Evolutionary conservation across 2,888 invertebrate species (phyloP), one percentile per base, ranked within the genome.

Genomic region (Leuctra nigra): DNA sequence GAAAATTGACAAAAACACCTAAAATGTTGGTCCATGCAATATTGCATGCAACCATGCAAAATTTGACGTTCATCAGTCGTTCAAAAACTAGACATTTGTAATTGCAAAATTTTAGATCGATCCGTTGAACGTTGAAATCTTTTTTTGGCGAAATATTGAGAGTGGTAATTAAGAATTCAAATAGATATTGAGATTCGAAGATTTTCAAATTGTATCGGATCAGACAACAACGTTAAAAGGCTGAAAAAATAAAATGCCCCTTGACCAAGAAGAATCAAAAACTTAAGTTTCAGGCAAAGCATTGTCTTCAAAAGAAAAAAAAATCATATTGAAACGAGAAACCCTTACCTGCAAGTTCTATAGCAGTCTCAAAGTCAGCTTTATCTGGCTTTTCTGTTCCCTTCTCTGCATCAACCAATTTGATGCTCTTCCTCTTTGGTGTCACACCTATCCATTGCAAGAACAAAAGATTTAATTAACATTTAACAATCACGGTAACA

Each of bases 301-400:
- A 29, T 7, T 29, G 11, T 6, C 6, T 29, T 29, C 29, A 29
- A 7, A 29, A 7, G 29, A n/a, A n/a, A n/a, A n/a, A n/a, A n/a
- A n/a, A n/a, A n/a, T n/a, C n/a, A n/a, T n/a, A 29, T 29, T 29
- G 7, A 29, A 7, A 29, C 11, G 29, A 29, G 29, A n/a, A 29
- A 29, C 23, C 13, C 70, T 75, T 69, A 83, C 86, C 85, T 69
- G 90, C 83, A 76, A 87, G 77, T 80, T 90, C 88, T 72, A 91
- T 91, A 66, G 91, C 91, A 73, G 82, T 82, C 73, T 91, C 91
- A 72, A 91, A 91, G 73, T 90, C 90, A 73, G 89, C 90, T 72
- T 86, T 87, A 66, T 86, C 82, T 65, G 79, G 79, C 66, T 70
- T 61, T 14, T 63, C 71, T 54, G 76, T 70, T 66, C 81, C 81